phyloP scores from a whole-genome alignment of 2,797 vertebrate genomes.

The Tapirus indicus region DNA sequence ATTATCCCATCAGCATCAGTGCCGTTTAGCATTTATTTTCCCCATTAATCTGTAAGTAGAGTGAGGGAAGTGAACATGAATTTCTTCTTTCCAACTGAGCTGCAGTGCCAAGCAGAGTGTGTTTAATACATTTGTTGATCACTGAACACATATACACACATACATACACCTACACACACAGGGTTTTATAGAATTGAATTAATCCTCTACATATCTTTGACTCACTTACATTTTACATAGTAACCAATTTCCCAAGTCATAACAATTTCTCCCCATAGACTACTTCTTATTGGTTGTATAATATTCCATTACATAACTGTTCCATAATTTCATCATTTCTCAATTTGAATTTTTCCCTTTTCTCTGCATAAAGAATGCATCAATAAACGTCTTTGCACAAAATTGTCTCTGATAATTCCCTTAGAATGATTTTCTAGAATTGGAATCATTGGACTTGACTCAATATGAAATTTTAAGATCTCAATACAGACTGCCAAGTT shows the following conservation, averaged over 20 bases:
- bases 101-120: not conserved
- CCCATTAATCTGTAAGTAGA: not conserved
- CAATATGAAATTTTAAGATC: constrained; percentile 44
- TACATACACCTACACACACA: not conserved
- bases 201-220: not conserved
- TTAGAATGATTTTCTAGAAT: constrained; percentile 55
- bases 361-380: constrained; percentile 15
- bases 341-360: not conserved
- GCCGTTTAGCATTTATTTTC: not conserved
- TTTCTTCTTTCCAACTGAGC: not conserved
- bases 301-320: not conserved
- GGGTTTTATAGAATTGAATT: not conserved
- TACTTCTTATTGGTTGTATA: not conserved
- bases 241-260: not conserved
- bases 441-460: constrained; percentile 28
- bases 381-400: not conserved
- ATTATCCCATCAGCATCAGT: not conserved
- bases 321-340: not conserved
- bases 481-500: not conserved
- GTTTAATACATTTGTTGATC: not conserved
- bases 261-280: not conserved
- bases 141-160: not conserved
- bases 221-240: not conserved
- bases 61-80: not conserved
- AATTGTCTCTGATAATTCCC: not conserved